Conservation (phyloP, 2,888 invertebrate species). For the Calameuta filiformis region DNA sequence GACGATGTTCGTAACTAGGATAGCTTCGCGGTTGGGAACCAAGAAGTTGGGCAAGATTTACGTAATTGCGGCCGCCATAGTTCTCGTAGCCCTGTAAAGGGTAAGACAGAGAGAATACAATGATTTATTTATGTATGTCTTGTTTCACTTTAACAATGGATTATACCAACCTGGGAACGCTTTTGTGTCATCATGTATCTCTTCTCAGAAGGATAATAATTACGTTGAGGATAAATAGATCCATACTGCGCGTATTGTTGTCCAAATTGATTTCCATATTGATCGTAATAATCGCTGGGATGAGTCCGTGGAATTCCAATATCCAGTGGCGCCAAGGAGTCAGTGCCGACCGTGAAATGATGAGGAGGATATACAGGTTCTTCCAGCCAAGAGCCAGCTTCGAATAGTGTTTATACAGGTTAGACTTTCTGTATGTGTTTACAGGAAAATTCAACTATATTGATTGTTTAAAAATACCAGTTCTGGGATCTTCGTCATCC, state of each 20-base stretch:
- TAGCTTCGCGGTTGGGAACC: constrained; percentile 51
- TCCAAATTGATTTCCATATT: constrained; percentile 39
- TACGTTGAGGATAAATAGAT: constrained; percentile 41
- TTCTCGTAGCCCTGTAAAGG: constrained; percentile 50
- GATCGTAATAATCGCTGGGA: constrained; percentile 51
- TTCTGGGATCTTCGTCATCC: constrained; percentile 57
- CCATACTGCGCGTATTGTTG: constrained; percentile 53
- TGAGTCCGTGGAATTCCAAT: constrained; percentile 50
- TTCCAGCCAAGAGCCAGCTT: constrained; percentile 56
- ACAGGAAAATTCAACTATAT: background rate
- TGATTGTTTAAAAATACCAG: constrained; percentile 32
- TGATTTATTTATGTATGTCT: background rate
- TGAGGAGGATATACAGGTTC: constrained; percentile 47
- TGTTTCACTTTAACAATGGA: background rate
- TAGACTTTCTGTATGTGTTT: background rate
- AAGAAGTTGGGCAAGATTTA: constrained; percentile 45
- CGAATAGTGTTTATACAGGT: background rate
- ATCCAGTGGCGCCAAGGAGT: constrained; percentile 42
- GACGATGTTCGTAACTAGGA: constrained; percentile 49
- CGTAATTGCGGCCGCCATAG: constrained; percentile 45
- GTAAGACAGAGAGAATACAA: background rate
- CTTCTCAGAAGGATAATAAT: constrained; percentile 56
- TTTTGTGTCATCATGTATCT: constrained; percentile 60
- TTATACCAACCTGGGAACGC: constrained; percentile 51
- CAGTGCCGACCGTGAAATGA: constrained; percentile 33